Base-by-base conservation (phyloP, 30 jellyfish, hydroid and myxozoan species). In the Phacellophora camtschatica region DNA sequence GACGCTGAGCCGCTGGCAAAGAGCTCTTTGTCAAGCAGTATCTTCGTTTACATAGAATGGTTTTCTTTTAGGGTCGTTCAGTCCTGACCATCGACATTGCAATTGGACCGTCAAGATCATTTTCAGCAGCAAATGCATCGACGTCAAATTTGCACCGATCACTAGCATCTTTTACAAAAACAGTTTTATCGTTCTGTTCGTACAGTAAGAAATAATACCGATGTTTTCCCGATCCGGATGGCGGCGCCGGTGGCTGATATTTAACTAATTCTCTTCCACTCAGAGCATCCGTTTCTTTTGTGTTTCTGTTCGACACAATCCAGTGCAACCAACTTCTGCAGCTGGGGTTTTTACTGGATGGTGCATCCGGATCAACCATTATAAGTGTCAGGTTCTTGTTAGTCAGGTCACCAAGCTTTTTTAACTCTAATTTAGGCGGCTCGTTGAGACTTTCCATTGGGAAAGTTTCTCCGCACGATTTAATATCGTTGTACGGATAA, bases 321-420 rank as follows among this genome's bases (percentile, higher is more conserved):
- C 97, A 88, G 45, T 88, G 97, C 48, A 88, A 76, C 97, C 97
- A 88, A 33, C 82, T 53, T 13, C 97, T 71, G 62, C 86, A 73
- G 72, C 77, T 80, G 54, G 97, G 97, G 70, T 88, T 75, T 31
- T 81, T 66, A 30, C 66, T 55, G 22, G 94, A 76, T 4, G 97
- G 97, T 7, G 97, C 97, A 50, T 88, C 97, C 32, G 97, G 97
- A 81, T 88, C 97, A 5, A 88, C 77, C 96, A 87, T 87, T 10
- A 87, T 51, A 69, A 87, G 64, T 11, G 96, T 87, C 58, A 78
- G 50, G 51, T 78, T 78, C 64, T 78, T 78, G 35, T 78, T 82
- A 9, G 90, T 78, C 33, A 78, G 46, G 35, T 68, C 29, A 5
- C 90, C 90, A 12, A 78, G 90, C 36, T 78, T 78, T 18, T 78